Conservation (phyloP, 2,888 invertebrate genomes). For the Tenodera sinensis region DNA sequence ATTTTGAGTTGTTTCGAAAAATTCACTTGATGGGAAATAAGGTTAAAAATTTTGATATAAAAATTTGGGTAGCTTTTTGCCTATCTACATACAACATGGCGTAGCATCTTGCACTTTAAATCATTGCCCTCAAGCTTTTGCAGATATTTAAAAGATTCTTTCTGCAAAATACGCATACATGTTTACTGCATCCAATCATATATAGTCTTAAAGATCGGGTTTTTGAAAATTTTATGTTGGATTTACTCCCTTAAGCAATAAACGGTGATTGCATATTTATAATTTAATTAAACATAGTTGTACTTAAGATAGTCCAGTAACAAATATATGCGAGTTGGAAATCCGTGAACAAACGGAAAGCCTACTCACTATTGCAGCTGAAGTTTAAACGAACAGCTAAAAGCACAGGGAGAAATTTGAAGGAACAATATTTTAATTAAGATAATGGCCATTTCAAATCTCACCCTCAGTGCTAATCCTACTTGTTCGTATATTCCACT, state of each 20-base stretch:
- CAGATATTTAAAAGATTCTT: no score
- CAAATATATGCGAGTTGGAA: neutral
- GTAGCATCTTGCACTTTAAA: no score
- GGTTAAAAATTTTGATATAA: no score
- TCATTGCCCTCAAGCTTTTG: no score
- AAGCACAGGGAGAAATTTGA: neutral
- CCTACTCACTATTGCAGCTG: neutral
- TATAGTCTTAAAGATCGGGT: no score
- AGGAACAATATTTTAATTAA: neutral
- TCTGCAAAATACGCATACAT: no score
- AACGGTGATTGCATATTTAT: neutral
- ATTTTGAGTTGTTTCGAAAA: no score
- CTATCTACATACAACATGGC: no score
- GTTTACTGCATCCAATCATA: no score
- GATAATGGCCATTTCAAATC: neutral
- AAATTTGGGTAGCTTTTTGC: no score
- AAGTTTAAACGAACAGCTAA: neutral
- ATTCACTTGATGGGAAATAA: no score
- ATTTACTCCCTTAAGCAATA: neutral
- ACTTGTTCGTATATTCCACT: neutral
- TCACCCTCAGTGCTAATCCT: neutral
- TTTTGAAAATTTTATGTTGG: no score
- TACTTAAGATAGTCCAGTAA: neutral
- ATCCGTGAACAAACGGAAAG: neutral
- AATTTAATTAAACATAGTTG: neutral